Conservation (phyloP, 2,888 invertebrate genomes). For the Pheosia tremula region DNA sequence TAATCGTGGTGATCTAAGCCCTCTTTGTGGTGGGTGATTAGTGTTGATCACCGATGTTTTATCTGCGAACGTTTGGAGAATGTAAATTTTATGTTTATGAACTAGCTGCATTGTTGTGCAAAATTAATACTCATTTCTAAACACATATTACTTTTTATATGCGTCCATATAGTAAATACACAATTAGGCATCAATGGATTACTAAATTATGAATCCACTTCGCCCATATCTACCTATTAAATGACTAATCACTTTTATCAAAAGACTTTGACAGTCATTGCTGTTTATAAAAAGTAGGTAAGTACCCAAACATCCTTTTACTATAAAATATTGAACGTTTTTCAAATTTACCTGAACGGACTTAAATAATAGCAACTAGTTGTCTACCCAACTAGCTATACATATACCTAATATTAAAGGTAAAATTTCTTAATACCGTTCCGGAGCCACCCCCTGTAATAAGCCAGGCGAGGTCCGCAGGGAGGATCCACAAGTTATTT, state of each 20-base stretch:
- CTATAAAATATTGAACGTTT: too few relatives aligned
- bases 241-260: too few relatives aligned
- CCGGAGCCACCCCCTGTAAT: conserved; percentile 67
- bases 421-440: conserved; percentile 74
- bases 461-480: conserved; percentile 60
- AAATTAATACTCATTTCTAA: too few relatives aligned
- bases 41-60: conserved; percentile 48
- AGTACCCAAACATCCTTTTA: too few relatives aligned
- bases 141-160: too few relatives aligned
- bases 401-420: conserved; percentile 27
- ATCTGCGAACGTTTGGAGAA: conserved; percentile 37
- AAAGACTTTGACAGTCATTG: too few relatives aligned
- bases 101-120: conserved; percentile 16
- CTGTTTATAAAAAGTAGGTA: too few relatives aligned
- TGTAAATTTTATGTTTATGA: conserved; percentile 38
- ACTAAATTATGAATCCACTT: too few relatives aligned
- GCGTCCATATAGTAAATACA: too few relatives aligned
- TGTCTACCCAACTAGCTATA: neutral
- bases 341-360: neutral
- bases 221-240: too few relatives aligned
- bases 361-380: too few relatives aligned
- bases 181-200: too few relatives aligned
- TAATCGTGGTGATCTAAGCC: conserved; percentile 42
- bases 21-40: conserved; percentile 52
- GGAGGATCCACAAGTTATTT: conserved; percentile 79